Conservation (phyloP, 2,797 vertebrate genomes). For the Galaxias olidus region DNA sequence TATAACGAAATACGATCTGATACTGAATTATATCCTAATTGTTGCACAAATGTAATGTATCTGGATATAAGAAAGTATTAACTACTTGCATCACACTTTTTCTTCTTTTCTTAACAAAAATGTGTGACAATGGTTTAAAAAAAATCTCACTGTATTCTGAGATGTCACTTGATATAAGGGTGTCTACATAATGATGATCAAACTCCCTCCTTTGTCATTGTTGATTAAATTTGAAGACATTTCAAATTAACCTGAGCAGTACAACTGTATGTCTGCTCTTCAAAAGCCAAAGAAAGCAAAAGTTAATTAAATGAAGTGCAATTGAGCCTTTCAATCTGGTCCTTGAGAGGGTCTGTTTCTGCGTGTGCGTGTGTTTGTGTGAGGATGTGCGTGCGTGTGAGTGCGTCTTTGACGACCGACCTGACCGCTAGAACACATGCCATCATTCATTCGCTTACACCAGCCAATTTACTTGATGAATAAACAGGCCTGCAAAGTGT, state of each 20-base stretch:
- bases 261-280: constrained; percentile 26
- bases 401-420: too few relatives aligned
- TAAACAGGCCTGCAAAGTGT: constrained; percentile 57
- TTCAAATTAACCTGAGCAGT: constrained; percentile 8
- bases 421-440: constrained; percentile 41
- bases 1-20: too few relatives aligned
- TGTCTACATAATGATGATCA: constrained; percentile 35
- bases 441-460: constrained; percentile 63
- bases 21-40: too few relatives aligned
- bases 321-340: constrained; percentile 65
- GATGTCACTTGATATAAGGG: constrained; percentile 26
- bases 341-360: constrained; percentile 38
- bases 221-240: constrained; percentile 22
- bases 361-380: too few relatives aligned
- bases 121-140: constrained; percentile 28
- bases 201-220: constrained; percentile 14
- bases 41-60: not conserved
- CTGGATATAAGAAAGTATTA: not conserved
- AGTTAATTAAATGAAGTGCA: constrained; percentile 69
- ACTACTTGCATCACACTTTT: not conserved
- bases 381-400: too few relatives aligned
- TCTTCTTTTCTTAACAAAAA: constrained; percentile 13
- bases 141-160: constrained; percentile 4
- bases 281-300: constrained; percentile 35
- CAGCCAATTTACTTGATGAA: constrained; percentile 68